Base-by-base conservation (phyloP, 2,888 invertebrate genomes). In the Philereme vetulata region DNA sequence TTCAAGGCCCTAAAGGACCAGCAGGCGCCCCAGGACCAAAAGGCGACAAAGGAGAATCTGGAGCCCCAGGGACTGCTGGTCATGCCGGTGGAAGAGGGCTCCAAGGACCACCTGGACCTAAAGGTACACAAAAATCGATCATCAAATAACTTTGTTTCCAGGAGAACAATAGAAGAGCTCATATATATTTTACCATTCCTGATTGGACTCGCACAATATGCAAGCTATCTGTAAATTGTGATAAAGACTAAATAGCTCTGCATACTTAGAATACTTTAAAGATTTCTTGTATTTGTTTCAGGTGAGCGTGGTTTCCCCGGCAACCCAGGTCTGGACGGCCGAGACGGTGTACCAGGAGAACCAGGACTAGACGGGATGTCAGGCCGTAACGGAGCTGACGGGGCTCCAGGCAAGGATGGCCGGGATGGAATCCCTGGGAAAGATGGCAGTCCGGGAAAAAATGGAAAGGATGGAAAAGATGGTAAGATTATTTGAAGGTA, bases 291-390 rank as follows among this genome's bases (percentile, higher is more conserved):
- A 38, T 11, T 85, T 4, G 54, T 71, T 60, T 4, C 78, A 82
- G 96, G 96, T 35, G 94, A 95, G 71, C 94, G 95, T 40, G 96
- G 96, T 0, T 94, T 94, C 47, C 93, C 94, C 0, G 96, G 96
- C 0, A 93, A 94, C 44, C 88, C 95, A 0, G 97, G 97, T 0
- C 84, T 97, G 1, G 98, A 98, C 75, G 98, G 98, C 0, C 91
- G 97, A 56, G 97, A 98, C 71, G 98, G 98, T 4, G 95, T 98
- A 0, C 97, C 98, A 0, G 98, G 98, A 0, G 97, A 97, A 75
- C 98, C 98, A 0, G 98, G 98, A 0, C 86, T 98, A 40, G 97
- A 97, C 73, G 98, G 98, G 0, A 94, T 97, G 65, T 96, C 96
- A 0, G 97, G 98, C 2, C 93, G 97, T 56, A 97, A 96, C 64